Percentiles rank a stretch among this genome's conserved stretches.
Evolutionary conservation across 2,888 invertebrate genomes (phyloP).

Genomic region (Limnephilus lunatus): DNA sequence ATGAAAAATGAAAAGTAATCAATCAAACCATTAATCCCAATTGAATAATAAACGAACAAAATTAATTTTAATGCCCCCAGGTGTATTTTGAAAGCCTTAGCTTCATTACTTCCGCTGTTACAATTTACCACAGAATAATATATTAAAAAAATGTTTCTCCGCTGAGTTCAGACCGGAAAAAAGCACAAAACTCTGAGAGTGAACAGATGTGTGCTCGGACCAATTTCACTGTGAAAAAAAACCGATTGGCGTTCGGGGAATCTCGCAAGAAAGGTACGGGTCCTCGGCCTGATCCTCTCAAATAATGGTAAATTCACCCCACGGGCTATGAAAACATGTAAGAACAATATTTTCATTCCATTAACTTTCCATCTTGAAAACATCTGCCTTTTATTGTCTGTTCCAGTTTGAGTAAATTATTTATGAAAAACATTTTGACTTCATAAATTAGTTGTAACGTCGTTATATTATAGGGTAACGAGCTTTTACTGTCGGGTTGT

Average conservation of each 20-base stretch:
- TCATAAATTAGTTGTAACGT: neutral
- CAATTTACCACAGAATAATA: neutral
- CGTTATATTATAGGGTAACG: neutral
- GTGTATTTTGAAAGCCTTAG: neutral
- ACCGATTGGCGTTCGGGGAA: neutral
- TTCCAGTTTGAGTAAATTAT: neutral
- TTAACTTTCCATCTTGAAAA: constrained; percentile 4
- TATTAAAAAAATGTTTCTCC: neutral
- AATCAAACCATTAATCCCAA: neutral
- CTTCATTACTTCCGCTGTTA: neutral
- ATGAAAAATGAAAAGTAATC: too few relatives aligned
- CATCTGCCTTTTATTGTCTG: neutral
- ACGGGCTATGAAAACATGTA: neutral
- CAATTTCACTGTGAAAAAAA: neutral
- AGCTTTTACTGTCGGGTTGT: neutral
- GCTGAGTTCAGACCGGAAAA: neutral
- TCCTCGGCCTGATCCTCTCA: neutral
- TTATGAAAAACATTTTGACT: neutral
- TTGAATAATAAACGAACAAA: neutral
- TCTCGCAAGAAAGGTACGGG: neutral
- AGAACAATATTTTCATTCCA: constrained; percentile 17
- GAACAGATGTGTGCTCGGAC: neutral
- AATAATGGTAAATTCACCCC: constrained; percentile 7
- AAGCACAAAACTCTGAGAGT: neutral
- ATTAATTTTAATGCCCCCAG: neutral